Conservation (phyloP, 1,140 invertebrate genomes). For the Trichogramma pretiosum region DNA sequence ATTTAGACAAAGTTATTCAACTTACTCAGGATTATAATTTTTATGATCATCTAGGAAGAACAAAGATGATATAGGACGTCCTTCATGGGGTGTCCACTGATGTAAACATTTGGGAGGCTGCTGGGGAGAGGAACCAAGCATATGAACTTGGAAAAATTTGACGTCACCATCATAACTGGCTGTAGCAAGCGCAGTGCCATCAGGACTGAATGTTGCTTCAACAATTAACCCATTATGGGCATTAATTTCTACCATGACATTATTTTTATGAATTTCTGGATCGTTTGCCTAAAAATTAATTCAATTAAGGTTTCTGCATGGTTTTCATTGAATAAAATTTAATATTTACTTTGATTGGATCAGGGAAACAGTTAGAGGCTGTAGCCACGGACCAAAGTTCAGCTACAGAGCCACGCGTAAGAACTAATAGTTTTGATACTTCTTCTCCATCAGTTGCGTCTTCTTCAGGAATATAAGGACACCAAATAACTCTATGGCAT, state of each 20-base stretch:
- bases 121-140: conserved; percentile 15
- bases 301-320: conserved; percentile 4
- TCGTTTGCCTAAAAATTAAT: conserved; percentile 25
- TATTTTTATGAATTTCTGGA: conserved; percentile 28
- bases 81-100: conserved; percentile 83
- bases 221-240: conserved; percentile 65
- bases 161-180: conserved; percentile 79
- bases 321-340: no score
- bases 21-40: conserved; percentile 73
- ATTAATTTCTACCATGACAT: conserved; percentile 52
- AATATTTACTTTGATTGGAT: conserved; percentile 28
- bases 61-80: conserved; percentile 72
- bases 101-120: conserved; percentile 68
- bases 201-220: conserved; percentile 84
- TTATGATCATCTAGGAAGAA: conserved; percentile 90
- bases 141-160: conserved; percentile 78
- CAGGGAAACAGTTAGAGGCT: conserved; percentile 29
- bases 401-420: conserved; percentile 69
- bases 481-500: conserved; percentile 74
- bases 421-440: conserved; percentile 67
- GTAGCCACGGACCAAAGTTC: conserved; percentile 40
- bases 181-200: conserved; percentile 85
- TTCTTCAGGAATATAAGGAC: conserved; percentile 75
- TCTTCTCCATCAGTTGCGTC: conserved; percentile 55
- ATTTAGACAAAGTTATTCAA: neutral